Evolutionary conservation across 2,113 vertebrate genomes (phyloP), one percentile per base, ranked within the genome.

Genomic region (Phyllopteryx taeniolatus): DNA sequence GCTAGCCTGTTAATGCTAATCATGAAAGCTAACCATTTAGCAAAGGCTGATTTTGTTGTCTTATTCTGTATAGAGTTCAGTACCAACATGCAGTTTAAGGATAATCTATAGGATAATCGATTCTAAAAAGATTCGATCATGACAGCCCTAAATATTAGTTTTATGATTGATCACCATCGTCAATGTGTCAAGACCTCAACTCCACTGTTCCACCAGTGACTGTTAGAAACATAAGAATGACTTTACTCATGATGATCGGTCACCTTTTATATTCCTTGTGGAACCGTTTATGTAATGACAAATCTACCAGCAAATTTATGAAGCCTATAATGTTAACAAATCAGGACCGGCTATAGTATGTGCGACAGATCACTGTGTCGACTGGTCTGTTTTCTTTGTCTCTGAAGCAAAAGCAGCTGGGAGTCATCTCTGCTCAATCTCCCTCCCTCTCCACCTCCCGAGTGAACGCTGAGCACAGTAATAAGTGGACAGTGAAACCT

Each of bases 401-500:
- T 84, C 73, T 43, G 71, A 85, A 78, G 73, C 74, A 75, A 65
- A 62, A 22, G 80, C 88, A 89, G 88, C 90, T 90, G 90, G 85
- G 86, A 89, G 81, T 84, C 83, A 76, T 90, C 87, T 79, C 81
- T 69, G 73, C 70, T 74, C 63, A 20, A 51, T 43, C 51, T 77
- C 74, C 82, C 64, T 68, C 71, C 71, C 73, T 22, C 57, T 1
- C 62, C 53, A 27, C 66, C 68, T 54, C 42, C 51, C 17, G 4
- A 33, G 31, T 73, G 71, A 80, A 54, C 74, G 75, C 33, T 6
- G 31, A 81, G 75, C 74, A 73, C 76, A 74, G 83, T 77, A 85
- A 85, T 82, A 86, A 89, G 85, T 87, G 68, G 80, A 74, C 84
- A 60, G 35, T 84, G 86, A 91, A 89, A 85, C 76, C 68, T 67